Base-by-base conservation (phyloP, 2,113 vertebrate species). In the Sturnira hondurensis region DNA sequence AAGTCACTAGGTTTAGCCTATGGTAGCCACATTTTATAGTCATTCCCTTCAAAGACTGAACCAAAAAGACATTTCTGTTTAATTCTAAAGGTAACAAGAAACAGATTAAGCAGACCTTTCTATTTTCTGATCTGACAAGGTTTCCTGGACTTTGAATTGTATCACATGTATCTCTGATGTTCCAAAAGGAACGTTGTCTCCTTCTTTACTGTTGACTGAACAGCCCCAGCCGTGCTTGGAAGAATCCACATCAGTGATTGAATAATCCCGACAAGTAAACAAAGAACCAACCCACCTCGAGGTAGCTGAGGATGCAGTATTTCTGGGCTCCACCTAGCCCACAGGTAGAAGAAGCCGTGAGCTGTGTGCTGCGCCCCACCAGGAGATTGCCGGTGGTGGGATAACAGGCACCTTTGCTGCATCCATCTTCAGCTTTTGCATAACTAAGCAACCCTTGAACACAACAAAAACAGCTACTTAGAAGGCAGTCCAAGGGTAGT, bases 241-340 rank as follows among this genome's bases (percentile, higher is more conserved):
- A 93, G 84, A 92, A 76, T 36, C 47, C 74, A 28, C 3, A 41
- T 65, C 28, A 47, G 14, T 45, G 15, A 87, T 61, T 36, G 67
- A 91, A 83, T 67, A 82, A 85, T 70, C 45, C 41, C 36, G 67
- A 45, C 10, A 73, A 96, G 93, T 86, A 76, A 91, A 76, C 24
- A 58, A 89, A 43, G 63, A 63, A 50, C 10, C 82, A 91, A 97
- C 98, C 89, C 74, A 99, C 99, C 99, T 99, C 98, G 19, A 99
- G 97, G 97, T 99, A 99, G 96, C 99, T 98, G 26, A 99, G 94
- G 96, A 99, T 99, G 98, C 99, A 99, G 94, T 99, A 99, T 67
- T 98, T 99, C 96, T 99, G 98, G 63, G 99, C 98, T 71, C 97
- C 89, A 0, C 94, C 95, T 81, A 98, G 96, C 24, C 99, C 99